Base-by-base conservation (phyloP, 2,888 invertebrate species). In the Macropis europaea region DNA sequence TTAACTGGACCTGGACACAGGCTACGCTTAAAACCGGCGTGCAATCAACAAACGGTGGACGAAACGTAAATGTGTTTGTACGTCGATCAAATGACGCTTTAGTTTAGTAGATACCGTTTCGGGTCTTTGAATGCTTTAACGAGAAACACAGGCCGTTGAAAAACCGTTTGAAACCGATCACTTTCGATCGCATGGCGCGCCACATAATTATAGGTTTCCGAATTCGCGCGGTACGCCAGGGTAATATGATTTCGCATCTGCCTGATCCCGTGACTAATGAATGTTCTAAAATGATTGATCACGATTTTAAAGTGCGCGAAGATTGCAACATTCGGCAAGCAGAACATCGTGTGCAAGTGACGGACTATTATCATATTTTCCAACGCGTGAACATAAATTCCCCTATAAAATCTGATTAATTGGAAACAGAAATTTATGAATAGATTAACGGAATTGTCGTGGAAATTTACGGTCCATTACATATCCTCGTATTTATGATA, bases 21-120 rank as follows among this genome's bases (percentile, higher is more conserved):
- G 50, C 63, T 43, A 50, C 30, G 69, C 36, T 63, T 74, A 54
- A 64, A 73, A 73, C 56, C 61, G 30, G 38, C 56, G 52, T 42
- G 30, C 34, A 45, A 56, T 56, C 26, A 9, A 40, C 59, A 38
- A 60, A 59, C 24, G 38, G 42, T 17, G 9, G 7, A 5, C 26
- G 42, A 30, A 24, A 50, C 36, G 36, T 28, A 32, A 67, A 43
- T 19, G 34, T 38, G 36, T 57, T 57, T 64, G 43, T 34, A 17
- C 42, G n/a, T 38, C 32, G 59, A 64, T 64, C 57, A 73, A 64
- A 59, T 53, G 48, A 26, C 19, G 22, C 11, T 11, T 28, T 38
- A 36, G 52, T 22, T 28, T 38, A 36, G 52, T 22, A 57, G 48
- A 52, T 48, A 42, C 26, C 36, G 34, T 17, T 42, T 50, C 17